Evolutionary conservation across 2,113 vertebrate species (phyloP).

Genomic region (Heteronetta atricapilla): DNA sequence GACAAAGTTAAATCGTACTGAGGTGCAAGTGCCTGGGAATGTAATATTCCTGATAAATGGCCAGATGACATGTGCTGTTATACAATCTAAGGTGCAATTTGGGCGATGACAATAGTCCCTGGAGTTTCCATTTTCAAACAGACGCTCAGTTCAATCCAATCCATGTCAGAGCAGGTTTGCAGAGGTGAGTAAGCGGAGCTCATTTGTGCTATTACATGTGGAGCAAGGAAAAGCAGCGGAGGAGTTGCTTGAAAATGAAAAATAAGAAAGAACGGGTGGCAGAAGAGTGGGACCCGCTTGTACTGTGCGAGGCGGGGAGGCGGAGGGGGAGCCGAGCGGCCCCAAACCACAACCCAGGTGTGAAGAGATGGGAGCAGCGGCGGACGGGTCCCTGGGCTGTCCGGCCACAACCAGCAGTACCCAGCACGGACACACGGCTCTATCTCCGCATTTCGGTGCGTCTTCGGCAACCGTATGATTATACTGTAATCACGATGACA

Average conservation of each 20-base stretch:
- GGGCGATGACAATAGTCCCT: slow-evolving; percentile 75
- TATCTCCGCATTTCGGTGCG: slow-evolving; percentile 17
- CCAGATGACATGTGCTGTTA: slow-evolving; percentile 66
- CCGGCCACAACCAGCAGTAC: not conserved
- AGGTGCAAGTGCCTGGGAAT: slow-evolving; percentile 71
- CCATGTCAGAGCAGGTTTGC: slow-evolving; percentile 69
- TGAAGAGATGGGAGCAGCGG: not conserved
- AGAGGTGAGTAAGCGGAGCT: slow-evolving; percentile 58
- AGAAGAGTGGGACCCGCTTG: not conserved
- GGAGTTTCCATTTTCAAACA: slow-evolving; percentile 76
- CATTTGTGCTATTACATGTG: slow-evolving; percentile 55
- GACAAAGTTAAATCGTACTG: slow-evolving; percentile 70
- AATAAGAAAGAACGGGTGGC: not conserved
- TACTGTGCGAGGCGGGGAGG: not conserved
- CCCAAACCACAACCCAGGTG: not conserved
- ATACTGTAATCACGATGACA: slow-evolving; percentile 65
- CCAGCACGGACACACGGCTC: not conserved
- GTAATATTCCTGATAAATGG: slow-evolving; percentile 79
- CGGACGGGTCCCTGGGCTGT: not conserved
- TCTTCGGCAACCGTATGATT: slow-evolving; percentile 56
- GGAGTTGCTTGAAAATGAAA: slow-evolving; percentile 16
- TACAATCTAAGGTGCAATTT: slow-evolving; percentile 73
- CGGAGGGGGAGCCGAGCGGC: not conserved
- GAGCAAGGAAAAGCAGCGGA: slow-evolving; percentile 51
- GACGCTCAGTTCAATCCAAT: slow-evolving; percentile 68